Base-by-base conservation (phyloP, 2,797 vertebrate genomes). In the Sparus aurata region DNA sequence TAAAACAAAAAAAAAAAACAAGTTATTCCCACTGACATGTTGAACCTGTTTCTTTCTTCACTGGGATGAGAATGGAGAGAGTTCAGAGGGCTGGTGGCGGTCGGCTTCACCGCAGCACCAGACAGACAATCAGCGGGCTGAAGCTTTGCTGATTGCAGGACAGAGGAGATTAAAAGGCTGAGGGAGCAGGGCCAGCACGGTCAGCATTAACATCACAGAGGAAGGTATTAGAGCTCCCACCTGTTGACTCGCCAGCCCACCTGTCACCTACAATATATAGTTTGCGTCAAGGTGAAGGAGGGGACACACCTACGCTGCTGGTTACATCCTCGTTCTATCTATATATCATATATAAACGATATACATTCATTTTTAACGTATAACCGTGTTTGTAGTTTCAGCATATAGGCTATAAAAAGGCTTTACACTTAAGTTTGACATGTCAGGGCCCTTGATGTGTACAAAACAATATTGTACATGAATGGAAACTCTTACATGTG, bases 151-250 rank as follows among this genome's bases (percentile, higher is more conserved):
- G 87, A 83, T 22, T 0, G 13, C 23, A 72, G 77, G 78, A 72
- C 66, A 57, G 84, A 86, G 52, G 50, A 90, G 87, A 92, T 93
- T 93, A 92, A 87, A 34, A 86, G 79, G 83, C 86, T 85, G 77
- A 87, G 66, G 66, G 64, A 70, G 73, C 13, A 59, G 63, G 54
- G 54, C 1, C 4, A 84, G 77, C 12, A 15, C 12, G 11, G 15
- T 41, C 43, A 2, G 72, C 67, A 77, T 79, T 84, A 72, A 74
- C 73, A 80, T 81, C 79, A 82, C 83, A 81, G 66, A 82, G 41
- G 75, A 71, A 63, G 70, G 79, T 62, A 84, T 82, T 87, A 90
- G 69, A 1, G 2, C 73, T 67, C 86, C 83, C 87, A 90, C 90
- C 87, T 80, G 85, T 53, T 66, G 71, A 46, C 64, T 38, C 5